phyloP scores from a whole-genome alignment of 2,113 vertebrate genomes.

The Leptocoma aspasia region DNA sequence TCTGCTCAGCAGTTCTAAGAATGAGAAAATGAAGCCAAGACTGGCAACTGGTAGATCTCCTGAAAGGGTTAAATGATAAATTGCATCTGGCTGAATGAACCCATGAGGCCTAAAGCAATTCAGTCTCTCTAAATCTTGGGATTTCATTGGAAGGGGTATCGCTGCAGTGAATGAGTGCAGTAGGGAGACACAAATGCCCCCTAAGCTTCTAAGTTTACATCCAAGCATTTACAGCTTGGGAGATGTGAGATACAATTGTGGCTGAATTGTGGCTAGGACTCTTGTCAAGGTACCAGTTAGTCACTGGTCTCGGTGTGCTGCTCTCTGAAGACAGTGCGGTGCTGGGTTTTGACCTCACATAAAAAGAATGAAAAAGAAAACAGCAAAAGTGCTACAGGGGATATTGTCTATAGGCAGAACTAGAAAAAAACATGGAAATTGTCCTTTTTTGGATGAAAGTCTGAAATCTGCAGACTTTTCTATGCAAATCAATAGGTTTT shows the following conservation, averaged over 20 bases:
- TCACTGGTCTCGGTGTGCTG: neutral
- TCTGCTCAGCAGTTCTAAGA: neutral
- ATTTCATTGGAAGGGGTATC: neutral
- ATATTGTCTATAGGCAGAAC: neutral
- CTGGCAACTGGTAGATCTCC: neutral
- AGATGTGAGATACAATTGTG: neutral
- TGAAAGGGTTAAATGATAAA: slow-evolving; percentile 22
- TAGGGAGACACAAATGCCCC: fast-evolving
- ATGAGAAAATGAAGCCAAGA: neutral
- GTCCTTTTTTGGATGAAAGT: neutral
- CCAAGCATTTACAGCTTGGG: neutral
- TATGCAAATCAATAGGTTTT: neutral
- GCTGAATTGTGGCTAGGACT: neutral
- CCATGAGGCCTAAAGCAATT: neutral
- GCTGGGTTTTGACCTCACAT: neutral
- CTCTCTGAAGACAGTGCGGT: neutral
- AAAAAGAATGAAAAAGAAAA: neutral
- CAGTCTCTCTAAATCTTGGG: neutral
- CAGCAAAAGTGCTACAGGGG: neutral
- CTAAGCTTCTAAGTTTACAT: neutral
- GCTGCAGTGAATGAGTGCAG: neutral
- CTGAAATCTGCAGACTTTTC: neutral
- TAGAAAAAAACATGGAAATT: neutral
- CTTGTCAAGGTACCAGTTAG: neutral
- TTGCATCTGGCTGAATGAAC: neutral